Evolutionary conservation across 2,113 vertebrate species (phyloP).

Genomic region (Tetrao urogallus): DNA sequence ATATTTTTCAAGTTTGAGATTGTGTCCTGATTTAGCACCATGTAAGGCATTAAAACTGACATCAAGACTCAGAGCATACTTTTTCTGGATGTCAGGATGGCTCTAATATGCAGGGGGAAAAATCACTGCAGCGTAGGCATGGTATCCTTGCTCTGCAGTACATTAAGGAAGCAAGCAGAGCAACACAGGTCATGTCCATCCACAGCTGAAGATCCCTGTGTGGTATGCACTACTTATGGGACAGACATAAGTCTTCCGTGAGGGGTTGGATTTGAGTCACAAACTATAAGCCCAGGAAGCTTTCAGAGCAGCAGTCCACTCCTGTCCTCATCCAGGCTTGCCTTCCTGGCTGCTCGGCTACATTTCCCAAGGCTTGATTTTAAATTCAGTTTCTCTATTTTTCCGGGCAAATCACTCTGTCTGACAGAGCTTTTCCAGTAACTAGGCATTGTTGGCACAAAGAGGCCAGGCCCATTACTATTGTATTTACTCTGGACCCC

Average conservation of each 20-base stretch:
- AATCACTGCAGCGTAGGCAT: neutral
- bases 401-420: neutral
- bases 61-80: neutral
- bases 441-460: constrained; percentile 9
- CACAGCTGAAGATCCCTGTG: neutral
- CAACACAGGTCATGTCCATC: neutral
- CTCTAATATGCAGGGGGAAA: neutral
- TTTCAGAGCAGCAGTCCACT: neutral
- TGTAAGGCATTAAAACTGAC: neutral
- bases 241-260: neutral
- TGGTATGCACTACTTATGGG: neutral
- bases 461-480: constrained; percentile 24
- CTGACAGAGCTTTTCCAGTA: constrained; percentile 31
- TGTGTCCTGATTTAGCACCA: neutral
- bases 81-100: neutral
- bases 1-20: neutral
- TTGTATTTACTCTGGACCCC: constrained; percentile 48
- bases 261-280: neutral
- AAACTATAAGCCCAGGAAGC: neutral
- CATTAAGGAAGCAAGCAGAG: neutral
- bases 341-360: neutral
- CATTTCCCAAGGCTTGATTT: neutral
- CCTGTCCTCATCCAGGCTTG: neutral
- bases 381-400: neutral
- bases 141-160: rapidly evolving